Conservation (phyloP, 1,140 invertebrate species). For the Brachionus angularis region DNA sequence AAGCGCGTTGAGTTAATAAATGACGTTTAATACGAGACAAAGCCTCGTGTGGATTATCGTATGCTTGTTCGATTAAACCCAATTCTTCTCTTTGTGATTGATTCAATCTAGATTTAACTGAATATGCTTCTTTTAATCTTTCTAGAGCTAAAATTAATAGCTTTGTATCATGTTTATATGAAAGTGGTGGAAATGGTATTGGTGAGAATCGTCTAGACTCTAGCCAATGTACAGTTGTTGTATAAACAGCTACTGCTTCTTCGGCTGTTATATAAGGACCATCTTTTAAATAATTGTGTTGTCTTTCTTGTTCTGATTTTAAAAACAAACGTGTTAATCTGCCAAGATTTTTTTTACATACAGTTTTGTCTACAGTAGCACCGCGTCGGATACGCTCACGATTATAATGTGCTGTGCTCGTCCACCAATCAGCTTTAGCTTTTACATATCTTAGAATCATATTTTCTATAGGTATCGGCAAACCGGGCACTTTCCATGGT, state of each 20-base stretch:
- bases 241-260: slow-evolving; percentile 98
- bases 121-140: slow-evolving; percentile 95
- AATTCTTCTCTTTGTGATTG: slow-evolving; percentile 98
- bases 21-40: slow-evolving; percentile 98
- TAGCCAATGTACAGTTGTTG: slow-evolving; percentile 98
- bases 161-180: slow-evolving; percentile 99
- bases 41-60: slow-evolving; percentile 99
- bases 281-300: slow-evolving; percentile 98
- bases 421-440: slow-evolving; percentile 99
- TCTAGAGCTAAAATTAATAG: slow-evolving; percentile 92
- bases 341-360: slow-evolving; percentile 98
- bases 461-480: slow-evolving; percentile 98
- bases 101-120: slow-evolving; percentile 94
- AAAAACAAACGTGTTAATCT: slow-evolving; percentile 89
- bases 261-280: slow-evolving; percentile 98
- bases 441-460: slow-evolving; percentile 99
- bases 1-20: slow-evolving; percentile 91
- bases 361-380: slow-evolving; percentile 81
- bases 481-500: slow-evolving; percentile 97
- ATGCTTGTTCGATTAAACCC: slow-evolving; percentile 97
- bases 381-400: slow-evolving; percentile 72
- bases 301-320: slow-evolving; percentile 96
- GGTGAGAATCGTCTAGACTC: slow-evolving; percentile 95
- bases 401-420: slow-evolving; percentile 99
- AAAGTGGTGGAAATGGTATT: slow-evolving; percentile 96